Conservation (phyloP, 2,113 vertebrate species). For the Noturus placidus region DNA sequence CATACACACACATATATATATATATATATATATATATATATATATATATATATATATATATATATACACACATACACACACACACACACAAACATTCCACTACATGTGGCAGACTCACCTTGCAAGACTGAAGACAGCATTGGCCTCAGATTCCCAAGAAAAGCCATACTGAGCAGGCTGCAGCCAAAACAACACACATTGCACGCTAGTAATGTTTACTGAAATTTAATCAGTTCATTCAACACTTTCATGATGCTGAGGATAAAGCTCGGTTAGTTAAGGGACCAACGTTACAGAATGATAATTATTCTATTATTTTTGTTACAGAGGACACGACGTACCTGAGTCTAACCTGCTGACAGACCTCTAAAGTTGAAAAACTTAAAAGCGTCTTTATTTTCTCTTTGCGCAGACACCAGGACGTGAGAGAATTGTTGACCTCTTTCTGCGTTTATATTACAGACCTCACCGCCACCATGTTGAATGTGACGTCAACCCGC, state of each 20-base stretch:
- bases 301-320: neutral
- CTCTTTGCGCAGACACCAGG: neutral
- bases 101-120: constrained; percentile 53
- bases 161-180: constrained; percentile 57
- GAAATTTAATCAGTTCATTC: no score
- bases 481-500: constrained; percentile 3
- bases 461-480: constrained; percentile 23
- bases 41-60: no score
- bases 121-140: constrained; percentile 59
- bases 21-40: no score
- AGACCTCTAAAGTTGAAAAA: neutral
- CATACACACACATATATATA: no score
- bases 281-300: neutral
- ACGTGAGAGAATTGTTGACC: neutral
- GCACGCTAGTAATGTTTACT: neutral
- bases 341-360: neutral
- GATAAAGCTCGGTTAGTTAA: neutral
- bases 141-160: constrained; percentile 60
- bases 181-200: neutral
- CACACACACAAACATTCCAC: no score
- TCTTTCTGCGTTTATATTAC: constrained; percentile 3
- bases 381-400: neutral
- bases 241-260: neutral
- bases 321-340: neutral
- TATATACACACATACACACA: no score